A percentile compares a stretch with the other conserved stretches of the same genome.
Conservation (phyloP, 2,113 vertebrate species). For the cattle (Bos taurus) region ARS-UCD2.0 NC_037342.1:50787001-50787500, state of each 20-base stretch:
- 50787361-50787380: fast-evolving
- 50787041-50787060: too few species aligned
- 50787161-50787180: neutral
- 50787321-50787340: neutral
- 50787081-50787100: neutral
- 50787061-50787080: too few species aligned
- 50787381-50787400: neutral
- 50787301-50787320: neutral
- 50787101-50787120: neutral
- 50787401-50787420: neutral
- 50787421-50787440: neutral
- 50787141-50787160: neutral
- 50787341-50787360: neutral
- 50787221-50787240: neutral
- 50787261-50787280: neutral
- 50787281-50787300: neutral
- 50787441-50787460: neutral
- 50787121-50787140: neutral
- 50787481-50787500: neutral
- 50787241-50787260: neutral
- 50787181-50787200: neutral
- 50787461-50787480: neutral
- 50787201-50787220: neutral
- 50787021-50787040: too few species aligned
- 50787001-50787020: too few species aligned